Base-by-base conservation (phyloP, 2,888 invertebrate genomes). In the Germaria angustata region DNA sequence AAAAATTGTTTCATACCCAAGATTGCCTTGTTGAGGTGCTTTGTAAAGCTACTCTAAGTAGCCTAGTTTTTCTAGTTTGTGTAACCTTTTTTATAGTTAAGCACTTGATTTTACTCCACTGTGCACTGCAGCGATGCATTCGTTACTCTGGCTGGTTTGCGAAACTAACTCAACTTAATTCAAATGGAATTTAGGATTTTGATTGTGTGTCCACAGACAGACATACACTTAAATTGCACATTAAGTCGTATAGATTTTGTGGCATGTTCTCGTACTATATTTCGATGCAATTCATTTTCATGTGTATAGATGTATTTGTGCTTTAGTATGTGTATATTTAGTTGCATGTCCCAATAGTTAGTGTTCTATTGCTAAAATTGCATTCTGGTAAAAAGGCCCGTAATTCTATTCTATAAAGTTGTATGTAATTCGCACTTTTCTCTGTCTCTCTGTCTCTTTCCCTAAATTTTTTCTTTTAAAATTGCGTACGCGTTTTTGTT, bases 121-220 rank as follows among this genome's bases (percentile, higher is more conserved):
- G 51, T 51, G 24, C n/a, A 15, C 49, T 51, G 2, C 72, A 49
- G 51, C 36, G 61, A 69, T 44, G 20, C 13, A 61, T n/a, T n/a
- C n/a, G 71, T 68, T 57, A 41, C 63, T 57, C 15, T 66, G 55
- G 34, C 75, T 53, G 75, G 75, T 79, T 82, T 79, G 71, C 75
- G 78, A 75, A 82, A 82, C 78, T 82, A 82, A 82, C 81, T 82
- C 78, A 82, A 82, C 73, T 79, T 84, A 81, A 86, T 86, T 86
- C 88, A 87, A 88, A 89, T 88, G 88, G 88, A 88, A 88, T 88
- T 88, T 87, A 85, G 87, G 88, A 89, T 88, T 89, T 88, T 85
- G 84, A 84, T 85, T 85, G 81, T 80, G 72, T 49, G 22, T 49
- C 5, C 22, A 22, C 22, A 32, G n/a, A 34, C 28, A 39, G 39